Evolutionary conservation across 2,797 vertebrate species (phyloP).

Genomic region (Argyrosomus regius): DNA sequence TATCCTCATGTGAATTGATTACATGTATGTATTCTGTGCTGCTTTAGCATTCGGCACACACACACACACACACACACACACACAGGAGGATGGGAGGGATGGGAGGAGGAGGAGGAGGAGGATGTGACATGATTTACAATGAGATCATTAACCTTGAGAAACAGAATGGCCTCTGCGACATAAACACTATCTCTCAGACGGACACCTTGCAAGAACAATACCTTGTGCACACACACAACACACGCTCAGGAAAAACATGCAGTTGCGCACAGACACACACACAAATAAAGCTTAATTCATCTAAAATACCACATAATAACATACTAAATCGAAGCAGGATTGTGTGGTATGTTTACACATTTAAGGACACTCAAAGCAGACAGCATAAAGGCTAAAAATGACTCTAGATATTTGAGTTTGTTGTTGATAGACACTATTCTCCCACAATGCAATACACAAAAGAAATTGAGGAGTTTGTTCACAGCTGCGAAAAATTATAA

Average conservation of each 20-base stretch:
- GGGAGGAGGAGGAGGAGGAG: conserved; percentile 23
- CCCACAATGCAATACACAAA: conserved; percentile 6
- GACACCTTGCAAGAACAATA: conserved; percentile 66
- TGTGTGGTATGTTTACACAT: neutral
- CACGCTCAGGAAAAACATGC: conserved; percentile 24
- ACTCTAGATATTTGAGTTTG: neutral
- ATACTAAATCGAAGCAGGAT: neutral
- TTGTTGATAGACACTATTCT: neutral
- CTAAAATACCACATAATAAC: neutral
- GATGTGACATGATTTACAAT: conserved; percentile 87
- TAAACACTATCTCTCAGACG: conserved; percentile 74
- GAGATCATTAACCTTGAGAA: conserved; percentile 88
- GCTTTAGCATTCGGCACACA: conserved; percentile 64
- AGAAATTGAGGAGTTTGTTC: neutral
- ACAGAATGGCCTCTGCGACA: conserved; percentile 66
- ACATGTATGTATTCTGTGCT: conserved; percentile 19
- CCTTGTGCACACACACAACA: neutral
- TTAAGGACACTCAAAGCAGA: neutral
- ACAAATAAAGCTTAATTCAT: neutral
- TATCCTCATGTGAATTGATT: conserved; percentile 35
- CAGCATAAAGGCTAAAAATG: neutral
- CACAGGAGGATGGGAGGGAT: conserved; percentile 7
- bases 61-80: conserved; percentile 16
- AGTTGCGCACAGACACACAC: neutral
- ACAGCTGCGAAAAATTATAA: neutral